phyloP scores from a whole-genome alignment of 2,113 vertebrate genomes.

The Pygoscelis adeliae region DNA sequence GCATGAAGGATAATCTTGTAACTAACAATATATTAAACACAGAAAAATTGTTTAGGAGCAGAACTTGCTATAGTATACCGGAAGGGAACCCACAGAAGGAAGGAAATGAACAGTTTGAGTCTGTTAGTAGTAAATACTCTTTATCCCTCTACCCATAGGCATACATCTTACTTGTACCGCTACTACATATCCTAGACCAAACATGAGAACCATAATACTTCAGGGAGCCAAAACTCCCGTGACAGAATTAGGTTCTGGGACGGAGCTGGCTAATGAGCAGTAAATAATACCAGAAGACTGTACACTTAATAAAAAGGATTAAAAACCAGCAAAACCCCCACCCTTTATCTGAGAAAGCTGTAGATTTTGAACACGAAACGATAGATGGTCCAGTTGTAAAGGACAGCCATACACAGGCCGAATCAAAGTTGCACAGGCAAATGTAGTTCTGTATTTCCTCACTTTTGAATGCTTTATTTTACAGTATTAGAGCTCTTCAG shows the following conservation, averaged over 20 bases:
- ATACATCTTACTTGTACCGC: background rate
- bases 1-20: background rate
- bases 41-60: background rate
- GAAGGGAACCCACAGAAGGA: background rate
- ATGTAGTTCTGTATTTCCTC: background rate
- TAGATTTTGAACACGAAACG: background rate
- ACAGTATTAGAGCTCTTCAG: background rate
- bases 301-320: background rate
- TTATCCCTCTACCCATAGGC: background rate
- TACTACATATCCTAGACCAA: background rate
- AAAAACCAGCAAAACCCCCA: background rate
- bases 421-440: background rate
- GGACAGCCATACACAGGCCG: background rate
- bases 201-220: background rate
- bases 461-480: background rate
- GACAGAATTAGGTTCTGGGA: background rate
- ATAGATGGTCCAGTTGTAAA: background rate
- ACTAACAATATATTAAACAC: background rate
- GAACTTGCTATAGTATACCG: background rate
- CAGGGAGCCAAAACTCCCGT: background rate
- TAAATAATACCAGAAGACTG: background rate
- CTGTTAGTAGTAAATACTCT: background rate
- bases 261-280: background rate
- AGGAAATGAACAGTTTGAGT: background rate
- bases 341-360: background rate